These are phyloP conservation scores for Diorhabda carinulata DNA, from an alignment of 1,140 invertebrate genomes.

Conservation along the genomic window DNA sequence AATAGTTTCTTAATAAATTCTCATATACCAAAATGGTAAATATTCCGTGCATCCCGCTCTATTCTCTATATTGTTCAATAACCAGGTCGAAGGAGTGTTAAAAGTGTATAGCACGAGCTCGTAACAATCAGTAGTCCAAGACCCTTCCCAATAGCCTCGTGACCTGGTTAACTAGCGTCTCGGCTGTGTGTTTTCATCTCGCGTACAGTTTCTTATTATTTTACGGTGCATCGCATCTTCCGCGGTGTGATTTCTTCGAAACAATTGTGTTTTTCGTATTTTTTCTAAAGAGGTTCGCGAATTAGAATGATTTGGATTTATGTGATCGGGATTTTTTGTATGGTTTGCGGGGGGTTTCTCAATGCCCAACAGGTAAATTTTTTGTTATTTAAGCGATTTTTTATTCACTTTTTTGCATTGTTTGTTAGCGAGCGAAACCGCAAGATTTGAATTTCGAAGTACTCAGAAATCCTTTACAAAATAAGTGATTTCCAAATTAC, in stretches of 20 bases:
- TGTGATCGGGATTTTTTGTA: background rate
- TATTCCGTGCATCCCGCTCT: too few species aligned
- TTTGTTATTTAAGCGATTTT: too few species aligned
- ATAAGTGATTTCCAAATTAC: too few species aligned
- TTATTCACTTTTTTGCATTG: too few species aligned
- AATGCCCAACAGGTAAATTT: background rate
- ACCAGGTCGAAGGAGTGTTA: constrained; percentile 11
- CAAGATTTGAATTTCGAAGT: too few species aligned
- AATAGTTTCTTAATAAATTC: too few species aligned
- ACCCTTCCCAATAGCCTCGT: constrained; percentile 7
- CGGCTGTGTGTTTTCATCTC: background rate
- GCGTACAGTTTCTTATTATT: background rate
- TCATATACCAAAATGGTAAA: too few species aligned
- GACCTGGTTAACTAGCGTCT: constrained; percentile 7
- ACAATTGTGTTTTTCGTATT: background rate
- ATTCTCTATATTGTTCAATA: background rate
- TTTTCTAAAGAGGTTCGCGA: background rate
- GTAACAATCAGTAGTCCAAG: background rate
- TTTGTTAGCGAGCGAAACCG: too few species aligned
- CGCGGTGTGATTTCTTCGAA: background rate
- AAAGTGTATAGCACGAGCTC: constrained; percentile 4
- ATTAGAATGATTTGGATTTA: background rate
- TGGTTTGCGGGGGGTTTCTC: background rate
- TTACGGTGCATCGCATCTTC: background rate
- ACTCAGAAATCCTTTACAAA: too few species aligned